Evolutionary conservation across 2,888 invertebrate genomes (phyloP).

Genomic region (Calameuta idolon): DNA sequence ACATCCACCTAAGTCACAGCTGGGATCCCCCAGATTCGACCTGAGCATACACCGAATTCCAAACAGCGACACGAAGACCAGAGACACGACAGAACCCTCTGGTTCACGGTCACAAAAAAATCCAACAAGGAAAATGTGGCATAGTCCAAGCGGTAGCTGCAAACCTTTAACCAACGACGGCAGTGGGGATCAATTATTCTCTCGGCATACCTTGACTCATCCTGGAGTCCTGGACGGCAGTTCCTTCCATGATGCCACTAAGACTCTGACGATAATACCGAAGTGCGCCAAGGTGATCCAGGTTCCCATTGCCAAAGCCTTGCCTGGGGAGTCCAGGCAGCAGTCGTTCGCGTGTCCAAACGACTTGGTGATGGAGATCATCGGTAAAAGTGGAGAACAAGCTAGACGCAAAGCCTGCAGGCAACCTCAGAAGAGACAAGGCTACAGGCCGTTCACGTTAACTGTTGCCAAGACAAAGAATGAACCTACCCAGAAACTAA

Average conservation of each 20-base stretch:
- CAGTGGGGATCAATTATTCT: background rate
- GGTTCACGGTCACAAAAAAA: background rate
- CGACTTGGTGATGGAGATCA: background rate
- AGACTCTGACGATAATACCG: background rate
- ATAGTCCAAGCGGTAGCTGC: background rate
- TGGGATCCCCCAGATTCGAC: background rate
- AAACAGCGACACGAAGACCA: background rate
- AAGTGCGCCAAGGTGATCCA: background rate
- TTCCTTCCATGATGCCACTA: background rate
- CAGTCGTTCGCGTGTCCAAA: background rate
- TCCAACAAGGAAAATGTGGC: background rate
- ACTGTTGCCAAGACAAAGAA: background rate
- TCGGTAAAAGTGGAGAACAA: background rate
- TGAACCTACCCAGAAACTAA: background rate
- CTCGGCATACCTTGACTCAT: background rate
- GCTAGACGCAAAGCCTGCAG: background rate
- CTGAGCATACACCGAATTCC: background rate
- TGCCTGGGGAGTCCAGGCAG: background rate
- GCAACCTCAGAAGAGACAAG: background rate
- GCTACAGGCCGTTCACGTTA: background rate
- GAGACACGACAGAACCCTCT: background rate
- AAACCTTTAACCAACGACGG: background rate
- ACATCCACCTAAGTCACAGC: background rate
- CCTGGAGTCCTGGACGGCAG: background rate
- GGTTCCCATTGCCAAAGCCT: background rate